phyloP scores from a whole-genome alignment of 2,113 vertebrate species.

The Tragelaphus scriptus region DNA sequence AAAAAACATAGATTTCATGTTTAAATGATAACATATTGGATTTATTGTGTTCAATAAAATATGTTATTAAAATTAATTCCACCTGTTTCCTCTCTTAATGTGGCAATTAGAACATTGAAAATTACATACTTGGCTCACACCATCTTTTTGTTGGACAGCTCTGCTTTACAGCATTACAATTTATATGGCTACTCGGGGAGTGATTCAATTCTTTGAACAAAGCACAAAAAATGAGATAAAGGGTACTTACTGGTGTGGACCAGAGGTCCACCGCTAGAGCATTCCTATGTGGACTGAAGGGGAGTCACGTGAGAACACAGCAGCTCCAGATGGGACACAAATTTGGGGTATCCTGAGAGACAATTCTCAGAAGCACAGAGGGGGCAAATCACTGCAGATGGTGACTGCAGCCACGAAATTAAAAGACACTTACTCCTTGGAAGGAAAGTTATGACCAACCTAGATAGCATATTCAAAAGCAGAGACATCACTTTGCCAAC shows the following conservation, averaged over 20 bases:
- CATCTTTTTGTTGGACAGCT: conserved; percentile 12
- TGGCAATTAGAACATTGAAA: conserved; percentile 30
- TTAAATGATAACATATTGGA: not conserved
- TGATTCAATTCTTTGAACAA: not conserved
- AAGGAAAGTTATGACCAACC: no score
- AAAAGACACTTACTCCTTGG: no score
- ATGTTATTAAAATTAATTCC: conserved; percentile 43
- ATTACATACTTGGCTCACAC: conserved; percentile 3
- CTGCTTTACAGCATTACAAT: not conserved
- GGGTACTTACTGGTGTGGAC: not conserved
- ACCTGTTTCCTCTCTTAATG: conserved; percentile 27
- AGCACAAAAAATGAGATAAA: conserved; percentile 9
- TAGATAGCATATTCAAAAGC: no score
- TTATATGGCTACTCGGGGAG: not conserved
- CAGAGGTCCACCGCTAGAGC: not conserved
- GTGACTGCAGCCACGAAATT: no score
- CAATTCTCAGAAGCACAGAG: no score
- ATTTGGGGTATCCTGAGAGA: not conserved
- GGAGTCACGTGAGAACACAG: not conserved
- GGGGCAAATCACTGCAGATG: no score
- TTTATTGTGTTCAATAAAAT: conserved; percentile 5
- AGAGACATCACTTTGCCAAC: no score
- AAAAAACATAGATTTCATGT: not conserved
- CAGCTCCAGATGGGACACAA: not conserved
- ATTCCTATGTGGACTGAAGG: not conserved